Base-by-base conservation (phyloP, 2,797 vertebrate genomes). In the Argyrosomus regius region DNA sequence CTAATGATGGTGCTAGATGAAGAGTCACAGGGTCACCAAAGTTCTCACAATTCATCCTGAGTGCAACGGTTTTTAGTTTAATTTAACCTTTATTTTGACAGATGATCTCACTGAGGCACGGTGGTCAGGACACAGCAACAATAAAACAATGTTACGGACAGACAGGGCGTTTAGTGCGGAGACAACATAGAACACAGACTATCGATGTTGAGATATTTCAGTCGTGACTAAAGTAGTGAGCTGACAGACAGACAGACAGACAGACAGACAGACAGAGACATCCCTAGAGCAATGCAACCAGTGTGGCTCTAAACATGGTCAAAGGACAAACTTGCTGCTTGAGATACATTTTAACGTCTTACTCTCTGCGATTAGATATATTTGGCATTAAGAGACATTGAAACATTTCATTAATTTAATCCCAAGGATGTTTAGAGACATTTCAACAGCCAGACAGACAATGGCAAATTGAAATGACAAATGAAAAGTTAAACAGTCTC, bases 401-500 rank as follows among this genome's bases (percentile, higher is more conserved):
- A 31, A 69, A n/a, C 58, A 39, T 62, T 69, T 77, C 1, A 39
- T 58, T 68, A 11, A 17, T 3, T 43, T 8, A 61, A 66, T 56
- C 6, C 22, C 2, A 28, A 6, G 5, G 26, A 28, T 58, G 26
- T 61, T 60, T 46, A 8, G n/a, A 77, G 63, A 70, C 39, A 3
- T 20, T 72, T 58, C 16, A 61, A 64, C 22, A 52, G 24, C 20
- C 28, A 26, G 57, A 18, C 10, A 6, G 35, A 49, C 17, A 39
- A 24, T 0, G 5, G 35, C 22, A 22, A 22, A 22, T 22, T 22
- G 22, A 22, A 22, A 22, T 9, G 43, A 52, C 63, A 69, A 75
- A 80, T 77, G 13, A 59, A 39, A 83, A 75, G 41, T 74, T 79
- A 53, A 64, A 70, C 61, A 81, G 50, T 59, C 43, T 63, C 49